Conservation (phyloP, 2,797 vertebrate genomes). For the Sus cebifrons region DNA sequence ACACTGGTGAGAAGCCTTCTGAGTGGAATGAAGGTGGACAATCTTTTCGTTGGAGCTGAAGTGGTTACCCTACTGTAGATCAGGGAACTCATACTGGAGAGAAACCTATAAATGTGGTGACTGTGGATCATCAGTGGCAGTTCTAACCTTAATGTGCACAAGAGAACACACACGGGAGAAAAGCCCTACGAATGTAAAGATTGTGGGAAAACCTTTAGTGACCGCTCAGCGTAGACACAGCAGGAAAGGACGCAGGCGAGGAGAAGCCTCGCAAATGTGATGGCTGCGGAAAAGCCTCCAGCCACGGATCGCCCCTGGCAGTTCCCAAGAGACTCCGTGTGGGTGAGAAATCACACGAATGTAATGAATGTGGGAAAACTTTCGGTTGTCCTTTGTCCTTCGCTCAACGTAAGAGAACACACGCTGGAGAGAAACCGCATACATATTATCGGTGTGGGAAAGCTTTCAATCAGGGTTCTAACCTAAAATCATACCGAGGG, state of each 20-base stretch:
- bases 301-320: background rate
- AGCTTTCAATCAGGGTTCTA: background rate
- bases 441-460: background rate
- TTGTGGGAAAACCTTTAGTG: background rate
- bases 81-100: slow-evolving; percentile 14
- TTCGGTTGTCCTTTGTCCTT: background rate
- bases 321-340: too few relatives aligned
- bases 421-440: background rate
- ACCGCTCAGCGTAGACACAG: background rate
- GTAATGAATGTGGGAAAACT: background rate
- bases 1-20: background rate
- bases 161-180: background rate
- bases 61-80: background rate
- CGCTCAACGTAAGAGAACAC: background rate
- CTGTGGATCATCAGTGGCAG: background rate
- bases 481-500: background rate
- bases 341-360: too few relatives aligned
- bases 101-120: background rate
- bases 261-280: background rate
- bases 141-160: background rate
- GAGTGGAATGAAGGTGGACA: background rate
- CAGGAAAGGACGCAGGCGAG: background rate
- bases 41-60: background rate
- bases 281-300: background rate
- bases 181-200: background rate